Conservation (phyloP, 2,797 vertebrate species). For the Melanotaenia boesemani region DNA sequence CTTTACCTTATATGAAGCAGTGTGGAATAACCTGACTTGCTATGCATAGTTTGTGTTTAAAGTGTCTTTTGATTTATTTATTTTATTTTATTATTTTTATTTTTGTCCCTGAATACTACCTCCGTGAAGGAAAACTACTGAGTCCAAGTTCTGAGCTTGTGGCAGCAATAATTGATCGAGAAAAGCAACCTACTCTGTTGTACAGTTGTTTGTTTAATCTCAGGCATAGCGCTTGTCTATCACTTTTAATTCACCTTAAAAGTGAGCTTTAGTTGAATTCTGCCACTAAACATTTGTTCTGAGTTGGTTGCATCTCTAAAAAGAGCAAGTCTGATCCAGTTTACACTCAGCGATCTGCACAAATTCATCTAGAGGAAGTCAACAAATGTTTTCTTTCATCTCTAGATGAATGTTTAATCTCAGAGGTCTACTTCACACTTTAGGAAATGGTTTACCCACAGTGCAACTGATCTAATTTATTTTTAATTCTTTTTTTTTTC, state of each 20-base stretch:
- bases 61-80: constrained; percentile 44
- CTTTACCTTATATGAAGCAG: constrained; percentile 60
- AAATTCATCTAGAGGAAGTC: constrained; percentile 33
- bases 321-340: constrained; percentile 23
- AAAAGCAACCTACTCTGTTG: constrained; percentile 2
- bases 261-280: constrained; percentile 22
- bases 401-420: constrained; percentile 46
- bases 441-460: constrained; percentile 38
- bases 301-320: constrained; percentile 20
- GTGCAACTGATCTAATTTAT: constrained; percentile 36
- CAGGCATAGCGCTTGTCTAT: constrained; percentile 4
- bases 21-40: constrained; percentile 55
- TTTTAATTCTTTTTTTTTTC: constrained; percentile 2
- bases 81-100: constrained; percentile 15
- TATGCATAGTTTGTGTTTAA: constrained; percentile 60
- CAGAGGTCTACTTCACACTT: constrained; percentile 40
- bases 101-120: background rate
- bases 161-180: constrained; percentile 41
- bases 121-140: constrained; percentile 10
- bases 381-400: constrained; percentile 48
- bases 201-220: constrained; percentile 12
- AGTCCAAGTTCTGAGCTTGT: constrained; percentile 21
- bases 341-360: constrained; percentile 17
- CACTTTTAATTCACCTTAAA: constrained; percentile 13
- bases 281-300: constrained; percentile 5